phyloP scores from a whole-genome alignment of 2,888 invertebrate genomes.

The Cerceris ruficornis region DNA sequence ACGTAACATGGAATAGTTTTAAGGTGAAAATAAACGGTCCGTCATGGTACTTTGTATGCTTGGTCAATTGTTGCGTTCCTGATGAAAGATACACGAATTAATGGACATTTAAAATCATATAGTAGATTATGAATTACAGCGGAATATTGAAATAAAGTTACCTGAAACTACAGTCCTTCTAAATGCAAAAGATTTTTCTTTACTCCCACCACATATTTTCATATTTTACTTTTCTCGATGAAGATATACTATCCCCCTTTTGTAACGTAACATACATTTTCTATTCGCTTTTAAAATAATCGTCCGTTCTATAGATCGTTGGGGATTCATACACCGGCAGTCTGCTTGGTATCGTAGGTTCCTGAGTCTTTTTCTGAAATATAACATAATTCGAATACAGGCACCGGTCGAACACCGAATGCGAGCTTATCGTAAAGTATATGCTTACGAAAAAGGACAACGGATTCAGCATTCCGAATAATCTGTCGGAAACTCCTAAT shows the following conservation, averaged over 20 bases:
- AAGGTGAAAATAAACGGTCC: no score
- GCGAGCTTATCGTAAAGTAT: background rate
- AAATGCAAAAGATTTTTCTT: background rate
- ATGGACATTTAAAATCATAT: no score
- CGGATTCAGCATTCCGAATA: conserved; percentile 79
- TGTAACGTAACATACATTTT: conserved; percentile 1
- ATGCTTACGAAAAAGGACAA: conserved; percentile 78
- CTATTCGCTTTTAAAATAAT: conserved; percentile 71
- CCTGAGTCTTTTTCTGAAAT: conserved; percentile 76
- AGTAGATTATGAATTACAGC: no score
- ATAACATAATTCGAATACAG: conserved; percentile 1
- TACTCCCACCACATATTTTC: background rate
- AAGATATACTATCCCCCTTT: conserved; percentile 2
- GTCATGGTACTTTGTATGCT: no score
- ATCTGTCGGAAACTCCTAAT: conserved; percentile 75
- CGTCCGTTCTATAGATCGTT: conserved; percentile 72
- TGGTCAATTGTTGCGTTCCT: no score
- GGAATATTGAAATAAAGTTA: background rate
- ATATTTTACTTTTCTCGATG: conserved; percentile 11
- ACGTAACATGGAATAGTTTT: no score
- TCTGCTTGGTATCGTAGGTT: conserved; percentile 60
- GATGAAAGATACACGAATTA: no score
- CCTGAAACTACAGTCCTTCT: background rate
- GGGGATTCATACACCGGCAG: conserved; percentile 67
- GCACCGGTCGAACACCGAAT: background rate